Base-by-base conservation (phyloP, 1,140 invertebrate genomes). In the Papilio aristodemus region DNA sequence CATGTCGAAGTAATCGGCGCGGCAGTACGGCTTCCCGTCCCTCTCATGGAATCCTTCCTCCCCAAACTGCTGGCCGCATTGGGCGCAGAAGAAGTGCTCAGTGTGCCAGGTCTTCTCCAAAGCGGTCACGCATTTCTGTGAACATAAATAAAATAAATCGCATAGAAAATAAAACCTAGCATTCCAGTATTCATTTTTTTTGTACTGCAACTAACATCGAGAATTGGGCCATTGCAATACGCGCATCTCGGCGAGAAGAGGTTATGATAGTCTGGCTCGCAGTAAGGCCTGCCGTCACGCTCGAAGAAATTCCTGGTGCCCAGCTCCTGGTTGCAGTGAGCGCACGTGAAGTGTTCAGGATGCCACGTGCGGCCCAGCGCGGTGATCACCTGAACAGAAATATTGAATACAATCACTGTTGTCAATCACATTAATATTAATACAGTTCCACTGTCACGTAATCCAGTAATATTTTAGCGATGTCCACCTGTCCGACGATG, bases 301-400 rank as follows among this genome's bases (percentile, higher is more conserved):
- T 99, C 99, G 88, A 99, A 99, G 94, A 99, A 99, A 92, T 99
- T 99, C 80, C 97, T 94, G 46, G 98, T 99, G 14, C 98, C 99
- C 73, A 99, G 92, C 89, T 99, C 97, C 81, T 98, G 96, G 69
- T 96, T 97, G 93, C 99, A 99, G 85, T 99, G 98, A 67, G 96
- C 96, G 93, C 99, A 99, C 4, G 95, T 97, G 92, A 99, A 99
- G 89, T 99, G 99, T 92, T 99, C 98, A 10, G 98, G 98, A 92
- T 99, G 99, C 98, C 98, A 99, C n/a, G 98, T 99, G 91, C 98
- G 97, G 27, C 98, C 99, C 76, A 99, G 85, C 0, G 99, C 99
- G 37, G 98, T 99, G 76, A 99, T 97, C 63, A 97, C 96, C 94
- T 96, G 92, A 38, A 78, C 6, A 57, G 10, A 67, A 37, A 36